These are phyloP conservation scores for Drosophila obscura DNA, from an alignment of 1,140 invertebrate genomes.

Conservation along the genomic window DNA sequence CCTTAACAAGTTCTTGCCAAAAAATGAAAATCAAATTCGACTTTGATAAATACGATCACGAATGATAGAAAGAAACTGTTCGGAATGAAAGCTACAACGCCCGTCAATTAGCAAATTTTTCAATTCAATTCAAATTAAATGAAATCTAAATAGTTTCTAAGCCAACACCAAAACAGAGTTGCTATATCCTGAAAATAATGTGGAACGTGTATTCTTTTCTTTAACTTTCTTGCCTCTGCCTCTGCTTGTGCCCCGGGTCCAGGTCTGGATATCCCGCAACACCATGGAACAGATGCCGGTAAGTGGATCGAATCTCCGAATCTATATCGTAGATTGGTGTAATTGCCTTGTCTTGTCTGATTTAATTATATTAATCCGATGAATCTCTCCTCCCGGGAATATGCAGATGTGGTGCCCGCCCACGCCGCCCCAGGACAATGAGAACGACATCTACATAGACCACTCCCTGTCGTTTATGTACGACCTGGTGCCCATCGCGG, in stretches of 20 bases:
- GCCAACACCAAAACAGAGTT: constrained; percentile 83
- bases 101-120: constrained; percentile 20
- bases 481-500: constrained; percentile 91
- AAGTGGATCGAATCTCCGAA: constrained; percentile 84
- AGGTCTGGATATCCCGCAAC: constrained; percentile 90
- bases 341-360: background rate
- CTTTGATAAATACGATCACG: constrained; percentile 13
- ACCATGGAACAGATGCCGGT: constrained; percentile 90
- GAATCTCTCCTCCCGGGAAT: background rate
- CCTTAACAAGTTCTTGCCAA: background rate
- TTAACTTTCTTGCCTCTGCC: constrained; percentile 82
- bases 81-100: constrained; percentile 70
- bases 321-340: no score
- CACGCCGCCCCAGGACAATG: constrained; percentile 94
- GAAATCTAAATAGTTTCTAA: constrained; percentile 44
- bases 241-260: constrained; percentile 37
- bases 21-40: no score
- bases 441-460: constrained; percentile 95
- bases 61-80: constrained; percentile 67
- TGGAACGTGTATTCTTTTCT: constrained; percentile 79
- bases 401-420: constrained; percentile 96
- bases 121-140: constrained; percentile 11
- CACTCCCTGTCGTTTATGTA: constrained; percentile 93
- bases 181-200: constrained; percentile 77
- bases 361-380: constrained; percentile 16